These are phyloP conservation scores for Dryoscopus gambensis DNA, from an alignment of 2,113 vertebrate genomes.

Conservation along the genomic window DNA sequence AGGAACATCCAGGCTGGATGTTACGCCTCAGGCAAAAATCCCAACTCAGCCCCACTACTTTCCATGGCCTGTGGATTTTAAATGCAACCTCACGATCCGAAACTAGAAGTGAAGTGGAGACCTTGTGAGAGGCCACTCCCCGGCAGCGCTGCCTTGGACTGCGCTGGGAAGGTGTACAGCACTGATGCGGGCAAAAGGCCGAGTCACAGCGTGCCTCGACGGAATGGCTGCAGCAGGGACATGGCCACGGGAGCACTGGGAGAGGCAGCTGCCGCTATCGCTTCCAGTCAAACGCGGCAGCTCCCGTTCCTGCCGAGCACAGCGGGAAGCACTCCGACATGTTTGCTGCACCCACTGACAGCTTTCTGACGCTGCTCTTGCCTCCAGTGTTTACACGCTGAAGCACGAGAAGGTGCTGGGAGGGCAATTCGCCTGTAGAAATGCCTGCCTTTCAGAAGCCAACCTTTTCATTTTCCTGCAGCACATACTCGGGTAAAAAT, in stretches of 20 bases:
- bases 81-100: not conserved
- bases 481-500: not conserved
- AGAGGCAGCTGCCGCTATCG: not conserved
- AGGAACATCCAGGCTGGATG: not conserved
- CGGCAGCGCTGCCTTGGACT: not conserved
- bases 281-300: not conserved
- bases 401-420: not conserved
- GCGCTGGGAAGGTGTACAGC: not conserved
- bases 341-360: not conserved
- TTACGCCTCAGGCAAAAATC: not conserved
- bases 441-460: not conserved
- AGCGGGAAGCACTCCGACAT: not conserved
- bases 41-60: not conserved
- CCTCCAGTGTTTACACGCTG: not conserved
- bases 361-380: not conserved
- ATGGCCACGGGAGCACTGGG: rapidly evolving
- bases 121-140: not conserved
- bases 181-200: not conserved
- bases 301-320: rapidly evolving
- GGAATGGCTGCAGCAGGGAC: not conserved
- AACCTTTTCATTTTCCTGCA: not conserved
- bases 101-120: not conserved
- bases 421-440: not conserved
- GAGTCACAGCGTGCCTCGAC: rapidly evolving
- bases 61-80: not conserved